Evolutionary conservation across 92 coral and sea anemone species (phyloP), one percentile per base, ranked within the genome.

Genomic region (Paragorgia papillata): DNA sequence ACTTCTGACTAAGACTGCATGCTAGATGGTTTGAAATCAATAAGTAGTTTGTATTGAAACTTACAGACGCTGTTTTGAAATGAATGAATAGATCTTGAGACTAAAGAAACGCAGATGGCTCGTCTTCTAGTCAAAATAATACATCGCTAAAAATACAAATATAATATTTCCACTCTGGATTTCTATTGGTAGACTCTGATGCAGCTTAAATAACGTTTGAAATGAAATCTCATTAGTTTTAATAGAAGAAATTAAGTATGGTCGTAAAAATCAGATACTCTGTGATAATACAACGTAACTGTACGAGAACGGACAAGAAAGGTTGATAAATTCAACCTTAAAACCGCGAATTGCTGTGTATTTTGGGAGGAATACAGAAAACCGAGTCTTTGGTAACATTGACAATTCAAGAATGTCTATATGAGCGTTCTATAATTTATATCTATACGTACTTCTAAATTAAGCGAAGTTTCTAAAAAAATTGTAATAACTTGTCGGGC

Each of bases 201-300:
- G 24, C 22, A 39, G 10, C 32, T 26, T 66, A 66, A 63, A 34
- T 31, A 15, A 31, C 31, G 21, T 8, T 37, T 37, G 43, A 30
- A 66, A 66, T 66, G 57, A 19, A 22, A 24, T 66, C 40, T 66
- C 54, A 66, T 66, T 66, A 20, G 30, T 22, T 15, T 66, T 66
- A 40, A 55, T 55, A 15, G n/a, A 12, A 55, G 57, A 66, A 66
- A 35, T 13, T 17, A 2, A 54, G 10, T 4, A 37, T 37, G 10
- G 6, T 10, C 10, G 43, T 4, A 37, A 37, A 37, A 10, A 37
- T 37, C 43, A 37, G 43, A n/a, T 10, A 37, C 10, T 37, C 10
- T 10, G 59, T 55, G 29, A 10, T 55, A 27, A 55, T 55, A 10
- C 24, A 27, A 27, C 24, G 17, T 55, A 17, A 10, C 8, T 21